Conservation (phyloP, 2,888 invertebrate genomes). For the Tenthredo mesomela region DNA sequence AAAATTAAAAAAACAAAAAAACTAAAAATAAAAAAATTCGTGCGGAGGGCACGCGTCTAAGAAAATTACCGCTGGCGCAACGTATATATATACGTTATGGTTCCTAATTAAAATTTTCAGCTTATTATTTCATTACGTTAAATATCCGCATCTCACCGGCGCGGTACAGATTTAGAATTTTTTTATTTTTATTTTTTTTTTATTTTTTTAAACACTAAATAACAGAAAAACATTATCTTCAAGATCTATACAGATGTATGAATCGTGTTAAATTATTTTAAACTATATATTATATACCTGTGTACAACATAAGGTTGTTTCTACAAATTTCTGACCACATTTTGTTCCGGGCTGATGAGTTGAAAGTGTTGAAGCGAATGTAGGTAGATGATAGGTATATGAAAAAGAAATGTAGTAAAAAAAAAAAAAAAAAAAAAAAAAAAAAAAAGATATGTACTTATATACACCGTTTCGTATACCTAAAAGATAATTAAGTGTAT, state of each 20-base stretch:
- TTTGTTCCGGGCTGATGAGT: conserved; percentile 27
- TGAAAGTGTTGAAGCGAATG: conserved; percentile 31
- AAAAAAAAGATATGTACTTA: too few species aligned
- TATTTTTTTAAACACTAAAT: too few species aligned
- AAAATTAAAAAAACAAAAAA: too few species aligned
- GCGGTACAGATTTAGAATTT: too few species aligned
- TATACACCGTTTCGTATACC: too few species aligned
- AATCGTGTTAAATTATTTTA: too few species aligned
- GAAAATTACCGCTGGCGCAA: background rate
- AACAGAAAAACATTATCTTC: background rate
- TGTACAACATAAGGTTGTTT: background rate
- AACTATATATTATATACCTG: too few species aligned
- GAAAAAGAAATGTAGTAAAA: background rate
- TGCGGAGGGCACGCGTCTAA: background rate
- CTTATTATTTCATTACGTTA: background rate
- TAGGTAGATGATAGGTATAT: too few species aligned
- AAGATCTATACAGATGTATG: background rate
- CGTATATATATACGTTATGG: too few species aligned
- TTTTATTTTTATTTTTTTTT: too few species aligned
- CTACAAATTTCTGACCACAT: background rate
- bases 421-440: too few species aligned
- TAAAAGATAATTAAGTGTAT: background rate
- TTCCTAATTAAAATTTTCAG: background rate
- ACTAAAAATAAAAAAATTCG: background rate
- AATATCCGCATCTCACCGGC: too few species aligned